Conservation (phyloP, 2,797 vertebrate species). For the Chaetodon trifasciatus region DNA sequence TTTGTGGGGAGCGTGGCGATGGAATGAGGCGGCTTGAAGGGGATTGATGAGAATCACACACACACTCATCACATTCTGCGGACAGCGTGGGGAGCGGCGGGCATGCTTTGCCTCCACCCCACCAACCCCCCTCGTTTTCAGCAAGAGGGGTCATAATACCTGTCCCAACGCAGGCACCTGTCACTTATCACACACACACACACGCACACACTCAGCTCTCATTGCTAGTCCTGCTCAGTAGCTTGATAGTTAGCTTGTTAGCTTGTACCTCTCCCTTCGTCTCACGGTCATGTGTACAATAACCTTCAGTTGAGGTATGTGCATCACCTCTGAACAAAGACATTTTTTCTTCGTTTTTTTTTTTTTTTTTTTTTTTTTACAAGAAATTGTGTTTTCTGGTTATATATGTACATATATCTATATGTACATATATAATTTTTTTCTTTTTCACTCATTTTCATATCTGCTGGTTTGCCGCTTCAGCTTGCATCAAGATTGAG, state of each 20-base stretch:
- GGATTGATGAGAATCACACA: slow-evolving; percentile 79
- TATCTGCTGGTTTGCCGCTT: slow-evolving; percentile 71
- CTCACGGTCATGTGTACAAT: slow-evolving; percentile 40
- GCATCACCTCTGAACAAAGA: slow-evolving; percentile 49
- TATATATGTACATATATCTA: neutral
- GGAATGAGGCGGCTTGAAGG: slow-evolving; percentile 81
- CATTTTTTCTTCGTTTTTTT: slow-evolving; percentile 23
- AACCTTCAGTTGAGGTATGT: slow-evolving; percentile 48
- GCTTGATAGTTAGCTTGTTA: slow-evolving; percentile 60
- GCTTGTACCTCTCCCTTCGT: slow-evolving; percentile 66
- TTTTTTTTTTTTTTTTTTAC: slow-evolving; percentile 26
- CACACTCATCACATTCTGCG: slow-evolving; percentile 82
- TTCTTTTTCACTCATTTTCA: slow-evolving; percentile 64
- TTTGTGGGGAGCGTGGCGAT: slow-evolving; percentile 78
- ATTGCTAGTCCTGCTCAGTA: slow-evolving; percentile 66
- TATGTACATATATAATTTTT: slow-evolving; percentile 31
- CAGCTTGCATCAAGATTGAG: slow-evolving; percentile 71
- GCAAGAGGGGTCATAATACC: slow-evolving; percentile 64
- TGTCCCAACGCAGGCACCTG: slow-evolving; percentile 76
- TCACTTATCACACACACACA: slow-evolving; percentile 59
- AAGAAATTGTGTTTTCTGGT: slow-evolving; percentile 49
- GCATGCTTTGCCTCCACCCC: slow-evolving; percentile 67
- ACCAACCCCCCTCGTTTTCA: slow-evolving; percentile 60
- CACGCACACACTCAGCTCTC: slow-evolving; percentile 61
- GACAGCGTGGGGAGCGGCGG: slow-evolving; percentile 71